These are phyloP conservation scores for Oryzias woworae DNA, from an alignment of 2,113 vertebrate species.

Conservation along the genomic window DNA sequence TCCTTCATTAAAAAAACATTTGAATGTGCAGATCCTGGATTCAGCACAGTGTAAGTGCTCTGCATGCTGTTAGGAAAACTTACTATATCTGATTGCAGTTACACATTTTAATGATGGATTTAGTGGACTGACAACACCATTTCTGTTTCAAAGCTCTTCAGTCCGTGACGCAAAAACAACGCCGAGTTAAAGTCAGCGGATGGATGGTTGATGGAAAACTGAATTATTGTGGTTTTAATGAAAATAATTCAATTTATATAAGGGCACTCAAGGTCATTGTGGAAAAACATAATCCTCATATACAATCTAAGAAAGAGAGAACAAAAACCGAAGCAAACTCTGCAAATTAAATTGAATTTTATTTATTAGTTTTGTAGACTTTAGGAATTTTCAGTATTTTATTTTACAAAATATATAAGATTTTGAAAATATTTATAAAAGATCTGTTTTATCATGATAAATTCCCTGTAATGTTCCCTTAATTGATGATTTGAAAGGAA, in stretches of 20 bases:
- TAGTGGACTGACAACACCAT: slow-evolving; percentile 1
- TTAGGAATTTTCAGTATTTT: too few relatives aligned
- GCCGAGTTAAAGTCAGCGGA: not conserved
- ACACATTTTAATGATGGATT: slow-evolving; percentile 15
- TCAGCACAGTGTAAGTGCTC: not conserved
- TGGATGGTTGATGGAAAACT: not conserved
- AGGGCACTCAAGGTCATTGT: too few relatives aligned
- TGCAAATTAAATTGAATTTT: too few relatives aligned
- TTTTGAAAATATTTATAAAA: too few relatives aligned
- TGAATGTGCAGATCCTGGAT: slow-evolving; percentile 1
- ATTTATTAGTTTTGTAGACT: too few relatives aligned
- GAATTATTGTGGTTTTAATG: not conserved
- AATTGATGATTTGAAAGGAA: too few relatives aligned
- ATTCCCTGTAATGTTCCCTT: too few relatives aligned
- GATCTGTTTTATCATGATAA: too few relatives aligned
- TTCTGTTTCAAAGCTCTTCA: slow-evolving; percentile 3
- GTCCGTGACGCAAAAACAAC: not conserved
- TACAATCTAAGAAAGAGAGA: too few relatives aligned
- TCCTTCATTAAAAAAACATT: not conserved
- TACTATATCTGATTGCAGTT: not conserved
- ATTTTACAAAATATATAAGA: too few relatives aligned
- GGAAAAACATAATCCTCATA: too few relatives aligned
- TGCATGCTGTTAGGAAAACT: not conserved
- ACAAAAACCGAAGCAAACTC: too few relatives aligned
- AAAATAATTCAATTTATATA: not conserved